Base-by-base conservation (phyloP, 2,113 vertebrate genomes). In the Triplophysa rosa region DNA sequence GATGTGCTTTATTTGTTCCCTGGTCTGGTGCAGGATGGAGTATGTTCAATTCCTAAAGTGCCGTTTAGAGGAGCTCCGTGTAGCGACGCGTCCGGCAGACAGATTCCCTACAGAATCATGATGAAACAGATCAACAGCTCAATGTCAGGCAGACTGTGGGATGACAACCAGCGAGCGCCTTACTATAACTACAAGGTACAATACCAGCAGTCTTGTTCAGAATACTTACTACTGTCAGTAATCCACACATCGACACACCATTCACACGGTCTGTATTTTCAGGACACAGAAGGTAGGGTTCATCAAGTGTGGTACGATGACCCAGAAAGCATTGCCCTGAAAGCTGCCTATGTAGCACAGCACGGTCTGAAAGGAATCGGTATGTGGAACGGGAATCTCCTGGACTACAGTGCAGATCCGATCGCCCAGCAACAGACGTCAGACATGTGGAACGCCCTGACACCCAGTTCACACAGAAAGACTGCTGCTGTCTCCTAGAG, bases 241-340 rank as follows among this genome's bases (percentile, higher is more conserved):
- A 70, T 26, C 8, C 33, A 67, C 2, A 42, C 1, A 67, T 74
- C 23, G 61, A 42, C 72, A 76, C 52, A 5, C 79, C 8, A 45
- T 45, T n/a, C n/a, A 45, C 42, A 3, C 3, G 45, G 45, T 12
- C 45, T 47, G 45, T 47, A 5, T 47, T 56, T 61, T 17, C 83
- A 98, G 97, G 94, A 95, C 80, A 21, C 86, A 76, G 2, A 69
- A 13, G 95, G 93, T 52, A 84, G 77, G 6, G 90, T 94, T 56
- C 98, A 98, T 89, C 96, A 99, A 85, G 94, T 99, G 1, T 98
- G 98, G 96, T 99, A 94, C 58, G 97, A 99, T 67, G 93, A 98
- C 78, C 94, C 96, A 5, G 86, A 82, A 68, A 98, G 97, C 86
- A 94, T 98, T 84, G 93, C 95, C 83, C 85, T 93, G 45, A 99